Evolutionary conservation across 2,113 vertebrate genomes (phyloP).

Genomic region (Mastomys natalensis): DNA sequence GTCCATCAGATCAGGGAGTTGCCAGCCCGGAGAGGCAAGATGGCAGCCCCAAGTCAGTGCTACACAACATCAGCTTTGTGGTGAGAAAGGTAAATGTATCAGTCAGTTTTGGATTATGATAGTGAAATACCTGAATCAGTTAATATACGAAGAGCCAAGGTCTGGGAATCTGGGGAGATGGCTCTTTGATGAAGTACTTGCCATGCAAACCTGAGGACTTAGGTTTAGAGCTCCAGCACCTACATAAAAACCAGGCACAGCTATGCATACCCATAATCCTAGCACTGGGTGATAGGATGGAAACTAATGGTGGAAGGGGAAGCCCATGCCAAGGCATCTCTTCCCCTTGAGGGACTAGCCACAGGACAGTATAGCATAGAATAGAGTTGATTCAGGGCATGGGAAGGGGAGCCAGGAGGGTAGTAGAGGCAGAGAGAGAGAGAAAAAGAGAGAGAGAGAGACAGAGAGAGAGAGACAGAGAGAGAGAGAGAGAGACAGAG

Average conservation of each 20-base stretch:
- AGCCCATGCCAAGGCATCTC: no score
- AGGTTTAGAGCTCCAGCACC: background rate
- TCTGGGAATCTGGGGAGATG: background rate
- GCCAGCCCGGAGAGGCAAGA: background rate
- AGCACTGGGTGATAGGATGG: no score
- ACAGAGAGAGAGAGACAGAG: no score
- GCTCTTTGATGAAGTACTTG: background rate
- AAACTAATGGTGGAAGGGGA: no score
- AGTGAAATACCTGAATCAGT: background rate
- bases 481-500: no score
- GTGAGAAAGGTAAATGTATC: slow-evolving; percentile 88
- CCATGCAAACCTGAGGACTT: background rate
- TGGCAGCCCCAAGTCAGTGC: slow-evolving; percentile 22
- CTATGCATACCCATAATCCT: accelerated
- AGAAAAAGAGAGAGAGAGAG: no score
- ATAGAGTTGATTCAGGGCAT: no score
- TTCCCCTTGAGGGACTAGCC: no score
- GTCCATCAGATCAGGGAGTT: background rate
- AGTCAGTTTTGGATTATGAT: background rate
- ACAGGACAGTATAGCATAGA: no score
- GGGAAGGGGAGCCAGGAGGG: no score
- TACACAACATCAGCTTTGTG: slow-evolving; percentile 87
- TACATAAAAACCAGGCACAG: background rate
- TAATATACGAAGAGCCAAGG: background rate
- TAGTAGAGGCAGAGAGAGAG: no score